Conservation (phyloP, 2,888 invertebrate genomes). For the Mamestra brassicae region DNA sequence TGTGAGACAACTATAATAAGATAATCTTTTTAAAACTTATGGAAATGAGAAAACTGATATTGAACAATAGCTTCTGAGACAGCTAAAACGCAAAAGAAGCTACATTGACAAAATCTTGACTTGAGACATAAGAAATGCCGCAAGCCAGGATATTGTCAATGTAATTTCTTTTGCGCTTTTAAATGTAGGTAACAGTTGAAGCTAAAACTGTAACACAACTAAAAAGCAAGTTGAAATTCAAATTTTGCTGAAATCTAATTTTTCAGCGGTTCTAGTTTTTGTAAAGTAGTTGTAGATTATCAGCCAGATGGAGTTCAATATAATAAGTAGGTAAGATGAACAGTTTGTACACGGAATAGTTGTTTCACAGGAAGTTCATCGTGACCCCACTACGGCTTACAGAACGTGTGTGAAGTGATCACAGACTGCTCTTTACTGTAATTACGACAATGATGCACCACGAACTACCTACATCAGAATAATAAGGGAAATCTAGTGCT, state of each 20-base stretch:
- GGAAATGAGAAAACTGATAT: background rate
- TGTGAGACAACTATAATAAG: constrained; percentile 48
- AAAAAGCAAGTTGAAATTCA: background rate
- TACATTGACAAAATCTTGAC: too few relatives aligned
- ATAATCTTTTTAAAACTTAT: background rate
- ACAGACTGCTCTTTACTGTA: constrained; percentile 69
- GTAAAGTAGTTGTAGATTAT: background rate
- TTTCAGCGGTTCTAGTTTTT: background rate
- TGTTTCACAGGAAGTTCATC: constrained; percentile 54
- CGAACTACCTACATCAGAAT: constrained; percentile 2
- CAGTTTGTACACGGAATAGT: constrained; percentile 9
- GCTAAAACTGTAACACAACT: too few relatives aligned
- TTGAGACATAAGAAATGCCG: too few relatives aligned
- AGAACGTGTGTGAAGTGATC: constrained; percentile 67
- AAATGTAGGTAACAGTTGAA: background rate
- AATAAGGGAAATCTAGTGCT: background rate
- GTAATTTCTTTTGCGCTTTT: background rate
- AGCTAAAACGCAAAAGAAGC: too few relatives aligned
- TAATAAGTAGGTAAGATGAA: background rate
- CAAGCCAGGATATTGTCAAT: background rate
- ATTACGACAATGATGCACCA: constrained; percentile 33
- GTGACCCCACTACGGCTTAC: constrained; percentile 62
- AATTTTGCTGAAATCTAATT: too few relatives aligned
- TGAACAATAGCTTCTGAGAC: background rate
- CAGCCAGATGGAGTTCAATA: background rate